Evolutionary conservation across 2,888 invertebrate species (phyloP), one percentile per base, ranked within the genome.

Genomic region (Tubulanus polymorphus): DNA sequence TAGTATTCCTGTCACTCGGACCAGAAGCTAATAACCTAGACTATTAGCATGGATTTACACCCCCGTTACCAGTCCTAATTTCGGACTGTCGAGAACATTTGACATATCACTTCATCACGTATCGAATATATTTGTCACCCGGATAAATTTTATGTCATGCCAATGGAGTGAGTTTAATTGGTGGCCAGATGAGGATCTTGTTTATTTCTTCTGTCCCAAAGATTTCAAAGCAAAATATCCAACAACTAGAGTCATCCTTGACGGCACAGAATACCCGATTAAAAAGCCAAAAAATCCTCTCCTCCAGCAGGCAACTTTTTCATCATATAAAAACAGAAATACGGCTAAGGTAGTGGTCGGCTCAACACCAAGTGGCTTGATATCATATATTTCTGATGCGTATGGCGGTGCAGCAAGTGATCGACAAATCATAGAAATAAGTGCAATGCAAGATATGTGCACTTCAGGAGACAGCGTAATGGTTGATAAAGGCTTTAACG

Each of bases 321-420:
- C 64, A 0, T 62, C 67, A 8, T 65, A 65, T 47, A 67, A 65
- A 51, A 67, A 68, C 41, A 52, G 64, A 20, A 67, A 66, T 28
- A 67, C 67, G 20, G 55, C 63, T 1, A 68, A 67, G 56, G 50
- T 61, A 52, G 53, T 60, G 2, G 53, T 51, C 29, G 66, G 65
- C 5, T 12, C 46, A 10, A 60, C 63, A 30, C 64, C 68, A 29
- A 64, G 63, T 41, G 67, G 67, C 2, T 48, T 65, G 3, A 54
- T 59, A 2, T 56, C 58, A 6, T 66, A 57, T 53, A 41, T 66
- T 20, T 65, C 66, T 12, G 41, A 51, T 28, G 56, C 60, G 10
- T 68, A 63, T 60, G 65, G 63, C 12, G 67, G 67, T n/a, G 62
- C 62, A n/a, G 58, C 63, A 1, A 66, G 66, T 55, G 67, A 66